Conservation (phyloP, 1,140 invertebrate genomes). For the Calliphora vicina region DNA sequence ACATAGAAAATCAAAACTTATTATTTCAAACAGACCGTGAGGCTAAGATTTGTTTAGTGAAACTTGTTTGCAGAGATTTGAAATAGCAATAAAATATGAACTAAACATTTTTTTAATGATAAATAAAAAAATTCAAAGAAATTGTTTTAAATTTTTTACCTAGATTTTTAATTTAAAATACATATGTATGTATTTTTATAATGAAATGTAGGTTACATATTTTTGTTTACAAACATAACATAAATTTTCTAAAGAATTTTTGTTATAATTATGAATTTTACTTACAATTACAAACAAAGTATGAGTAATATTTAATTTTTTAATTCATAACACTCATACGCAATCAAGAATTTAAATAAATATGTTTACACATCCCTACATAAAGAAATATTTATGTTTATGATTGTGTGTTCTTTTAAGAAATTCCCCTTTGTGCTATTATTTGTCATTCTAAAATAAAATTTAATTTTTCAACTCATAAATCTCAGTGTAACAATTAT, state of each 20-base stretch:
- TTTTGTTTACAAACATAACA: neutral
- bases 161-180: neutral
- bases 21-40: neutral
- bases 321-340: neutral
- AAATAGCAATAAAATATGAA: neutral
- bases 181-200: neutral
- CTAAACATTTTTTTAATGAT: too few relatives aligned
- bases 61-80: neutral
- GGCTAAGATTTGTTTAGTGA: neutral
- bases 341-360: neutral
- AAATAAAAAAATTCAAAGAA: too few relatives aligned
- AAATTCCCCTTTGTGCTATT: neutral
- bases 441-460: neutral
- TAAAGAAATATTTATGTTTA: neutral
- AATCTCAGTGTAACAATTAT: neutral
- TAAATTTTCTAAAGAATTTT: neutral
- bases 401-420: neutral
- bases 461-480: constrained; percentile 17
- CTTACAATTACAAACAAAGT: too few relatives aligned
- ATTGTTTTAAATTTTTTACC: too few relatives aligned
- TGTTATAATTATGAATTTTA: neutral
- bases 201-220: neutral
- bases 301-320: neutral
- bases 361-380: neutral
- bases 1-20: neutral